Base-by-base conservation (phyloP, 2,797 vertebrate genomes). In the Malacoctenus gilli region DNA sequence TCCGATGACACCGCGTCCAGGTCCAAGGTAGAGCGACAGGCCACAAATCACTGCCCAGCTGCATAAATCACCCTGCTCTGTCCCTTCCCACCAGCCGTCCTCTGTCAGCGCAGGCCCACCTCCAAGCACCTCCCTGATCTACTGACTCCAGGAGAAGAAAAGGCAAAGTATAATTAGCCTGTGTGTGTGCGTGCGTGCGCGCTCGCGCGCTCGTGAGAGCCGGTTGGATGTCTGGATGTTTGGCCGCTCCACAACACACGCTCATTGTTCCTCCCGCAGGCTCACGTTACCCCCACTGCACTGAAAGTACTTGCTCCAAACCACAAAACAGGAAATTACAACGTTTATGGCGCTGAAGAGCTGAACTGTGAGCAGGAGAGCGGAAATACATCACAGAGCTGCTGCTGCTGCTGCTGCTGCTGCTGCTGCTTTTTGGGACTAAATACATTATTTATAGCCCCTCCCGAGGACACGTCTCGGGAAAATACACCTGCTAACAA, bases 221-320 rank as follows among this genome's bases (percentile, higher is more conserved):
- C 84, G 82, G 77, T 80, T 79, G 71, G 48, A 41, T 25, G 54
- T 55, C 47, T 68, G 71, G 47, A 40, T 25, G 54, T 59, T 50
- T 68, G 75, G 61, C 73, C 59, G 35, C 62, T 58, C 31, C 57
- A 75, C 73, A 73, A 74, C 61, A 62, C 43, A 34, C 49, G 60
- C 40, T 58, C 81, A 69, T 86, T 86, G 84, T 87, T 69, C 82
- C 68, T 49, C 41, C 37, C 21, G 25, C 7, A 54, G 85, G 50
- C 65, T 88, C 80, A 77, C 39, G 32, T 89, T 88, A 84, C 85
- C 65, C 23, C 40, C 48, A 22, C 8, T 11, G 21, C 55, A 46
- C 35, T 78, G 5, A 19, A 28, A 28, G 25, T 28, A 43, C 35
- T 63, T 72, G 67, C 66, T 75, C 51, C 31, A 50, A 53, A 28